These are phyloP conservation scores for Ophion ellenae DNA, from an alignment of 2,888 invertebrate genomes.

Conservation along the genomic window DNA sequence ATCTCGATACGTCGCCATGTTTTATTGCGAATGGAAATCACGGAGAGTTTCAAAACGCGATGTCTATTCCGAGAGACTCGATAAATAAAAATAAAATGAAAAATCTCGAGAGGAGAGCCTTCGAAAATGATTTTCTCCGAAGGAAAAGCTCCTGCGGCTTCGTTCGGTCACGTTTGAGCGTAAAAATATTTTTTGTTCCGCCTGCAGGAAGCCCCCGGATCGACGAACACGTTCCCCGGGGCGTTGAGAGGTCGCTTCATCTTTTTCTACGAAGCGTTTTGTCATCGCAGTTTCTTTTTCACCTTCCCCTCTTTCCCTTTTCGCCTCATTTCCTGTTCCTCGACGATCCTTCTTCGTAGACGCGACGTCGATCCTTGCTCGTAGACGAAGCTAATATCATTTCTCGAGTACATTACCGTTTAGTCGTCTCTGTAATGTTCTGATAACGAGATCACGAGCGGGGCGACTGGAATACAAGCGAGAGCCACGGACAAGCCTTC, in stretches of 20 bases:
- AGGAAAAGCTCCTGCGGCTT: background rate
- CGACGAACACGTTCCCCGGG: background rate
- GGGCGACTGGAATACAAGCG: conserved; percentile 18
- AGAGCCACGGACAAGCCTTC: conserved; percentile 6
- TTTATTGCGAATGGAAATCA: background rate
- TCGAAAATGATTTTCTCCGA: background rate
- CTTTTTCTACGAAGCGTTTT: background rate
- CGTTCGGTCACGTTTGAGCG: background rate
- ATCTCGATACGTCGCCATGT: too few species aligned
- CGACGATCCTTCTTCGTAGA: background rate
- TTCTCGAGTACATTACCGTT: conserved; percentile 43
- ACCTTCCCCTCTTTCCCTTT: background rate
- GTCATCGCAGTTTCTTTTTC: conserved; percentile 7
- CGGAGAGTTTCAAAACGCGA: background rate
- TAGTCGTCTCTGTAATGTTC: conserved; percentile 24
- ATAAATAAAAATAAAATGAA: background rate
- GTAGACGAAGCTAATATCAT: conserved; percentile 58
- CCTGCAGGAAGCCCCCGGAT: background rate
- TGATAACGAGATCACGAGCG: conserved; percentile 43
- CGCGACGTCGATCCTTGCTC: conserved; percentile 27
- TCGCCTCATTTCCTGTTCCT: conserved; percentile 6
- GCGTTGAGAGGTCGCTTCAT: conserved; percentile 5
- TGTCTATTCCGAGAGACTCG: background rate
- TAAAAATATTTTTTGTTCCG: too few species aligned
- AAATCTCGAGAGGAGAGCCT: conserved; percentile 2